Evolutionary conservation across 2,888 invertebrate species (phyloP).

Genomic region (Phalangium opilio): DNA sequence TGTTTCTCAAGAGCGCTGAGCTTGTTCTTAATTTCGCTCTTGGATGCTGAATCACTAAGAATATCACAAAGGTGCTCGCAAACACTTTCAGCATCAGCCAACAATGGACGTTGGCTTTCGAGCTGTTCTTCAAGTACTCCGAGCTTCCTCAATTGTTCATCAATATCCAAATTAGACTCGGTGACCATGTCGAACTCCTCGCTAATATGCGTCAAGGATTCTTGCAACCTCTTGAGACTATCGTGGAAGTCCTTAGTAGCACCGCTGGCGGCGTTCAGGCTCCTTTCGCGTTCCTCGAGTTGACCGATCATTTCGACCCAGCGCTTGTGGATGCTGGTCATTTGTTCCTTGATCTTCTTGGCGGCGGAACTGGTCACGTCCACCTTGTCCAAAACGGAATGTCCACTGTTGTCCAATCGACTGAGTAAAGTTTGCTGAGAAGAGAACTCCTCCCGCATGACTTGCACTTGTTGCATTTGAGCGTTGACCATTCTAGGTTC

Average conservation of each 20-base stretch:
- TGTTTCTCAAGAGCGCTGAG: slow-evolving; percentile 70
- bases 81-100: slow-evolving; percentile 76
- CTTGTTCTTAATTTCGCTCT: slow-evolving; percentile 78
- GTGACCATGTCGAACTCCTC: slow-evolving; percentile 72
- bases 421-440: slow-evolving; percentile 79
- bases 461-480: slow-evolving; percentile 74
- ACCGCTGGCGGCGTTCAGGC: slow-evolving; percentile 76
- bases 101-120: slow-evolving; percentile 69
- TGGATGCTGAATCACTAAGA: slow-evolving; percentile 72
- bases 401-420: slow-evolving; percentile 65
- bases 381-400: slow-evolving; percentile 49
- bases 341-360: slow-evolving; percentile 50
- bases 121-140: slow-evolving; percentile 69
- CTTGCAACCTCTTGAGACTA: slow-evolving; percentile 60
- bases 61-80: slow-evolving; percentile 72
- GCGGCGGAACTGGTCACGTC: slow-evolving; percentile 44
- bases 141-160: slow-evolving; percentile 70
- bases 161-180: slow-evolving; percentile 56
- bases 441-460: slow-evolving; percentile 84
- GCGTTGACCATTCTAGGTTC: slow-evolving; percentile 90
- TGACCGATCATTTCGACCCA: slow-evolving; percentile 69
- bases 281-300: slow-evolving; percentile 73
- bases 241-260: slow-evolving; percentile 86
- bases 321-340: slow-evolving; percentile 47
- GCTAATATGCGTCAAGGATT: slow-evolving; percentile 70